Base-by-base conservation (phyloP, 1,140 invertebrate genomes). In the Meloidogyne floridensis region DNA sequence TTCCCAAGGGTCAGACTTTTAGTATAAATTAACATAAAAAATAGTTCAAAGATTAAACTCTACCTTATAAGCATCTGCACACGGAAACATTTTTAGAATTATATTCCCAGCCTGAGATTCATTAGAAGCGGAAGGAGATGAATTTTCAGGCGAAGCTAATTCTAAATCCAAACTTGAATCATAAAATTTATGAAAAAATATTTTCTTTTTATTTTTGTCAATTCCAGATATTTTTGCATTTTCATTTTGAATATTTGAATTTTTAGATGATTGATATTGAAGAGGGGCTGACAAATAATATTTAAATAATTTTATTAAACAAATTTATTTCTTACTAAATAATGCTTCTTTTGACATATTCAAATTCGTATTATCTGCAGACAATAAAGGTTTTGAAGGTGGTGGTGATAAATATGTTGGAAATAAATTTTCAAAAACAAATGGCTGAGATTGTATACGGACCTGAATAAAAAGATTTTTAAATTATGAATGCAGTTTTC, bases 111-210 rank as follows among this genome's bases (percentile, higher is more conserved):
- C 74, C 32, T 15, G 18, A 75, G 53, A 10, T 20, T 75, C 74
- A 53, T 9, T 9, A 3, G 43, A 47, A 47, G 47, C 7, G 4
- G 47, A 47, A 8, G 47, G 47, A 47, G 47, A 54, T 4, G 7
- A 56, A 32, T 42, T 56, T n/a, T 53, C 11, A 8, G 6, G 11
- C 42, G 43, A 8, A 54, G 74, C 4, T 47, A 76, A 56, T 65
- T 54, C 56, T 15, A 43, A 15, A 13, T 32, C 32, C 13, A 76
- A 53, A n/a, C 5, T 76, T 56, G 75, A 53, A n/a, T n/a, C 75
- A 76, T 76, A 76, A 54, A 76, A 76, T 8, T 76, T 76, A 0
- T n/a, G 47, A 6, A 76, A 76, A 76, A 76, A 76, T 76, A 76
- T 76, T 53, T 53, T 76, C 8, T 32, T 54, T 42, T 56, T 76